Conservation (phyloP, 2,888 invertebrate genomes). For the Calliopum simillimum region DNA sequence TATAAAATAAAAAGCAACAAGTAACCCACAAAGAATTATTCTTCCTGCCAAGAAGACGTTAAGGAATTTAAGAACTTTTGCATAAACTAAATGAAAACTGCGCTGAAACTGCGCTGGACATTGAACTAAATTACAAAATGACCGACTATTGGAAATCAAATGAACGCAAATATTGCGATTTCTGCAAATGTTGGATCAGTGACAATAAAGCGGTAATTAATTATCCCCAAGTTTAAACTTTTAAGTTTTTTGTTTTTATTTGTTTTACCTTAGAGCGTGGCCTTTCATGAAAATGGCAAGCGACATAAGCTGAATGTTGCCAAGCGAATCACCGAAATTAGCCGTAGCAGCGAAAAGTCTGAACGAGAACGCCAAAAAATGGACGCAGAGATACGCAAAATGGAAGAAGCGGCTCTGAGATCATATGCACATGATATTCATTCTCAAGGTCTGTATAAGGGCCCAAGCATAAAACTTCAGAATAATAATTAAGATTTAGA, state of each 20-base stretch:
- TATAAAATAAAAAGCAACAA: no score
- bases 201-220: constrained; percentile 89
- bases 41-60: no score
- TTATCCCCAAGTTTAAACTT: background rate
- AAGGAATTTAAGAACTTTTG: no score
- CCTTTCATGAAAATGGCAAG: constrained; percentile 94
- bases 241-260: background rate
- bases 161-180: constrained; percentile 94
- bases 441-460: no score
- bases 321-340: constrained; percentile 85
- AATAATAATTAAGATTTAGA: no score
- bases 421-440: constrained; percentile 88
- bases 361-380: constrained; percentile 82
- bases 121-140: no score
- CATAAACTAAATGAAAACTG: no score
- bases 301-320: constrained; percentile 92
- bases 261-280: constrained; percentile 77
- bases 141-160: constrained; percentile 98
- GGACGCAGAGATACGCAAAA: constrained; percentile 83
- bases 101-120: no score
- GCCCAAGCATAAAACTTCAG: no score
- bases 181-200: constrained; percentile 98
- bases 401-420: constrained; percentile 91
- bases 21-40: no score
- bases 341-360: constrained; percentile 84